Conservation (phyloP, 2,113 vertebrate genomes). For the Micromys minutus region DNA sequence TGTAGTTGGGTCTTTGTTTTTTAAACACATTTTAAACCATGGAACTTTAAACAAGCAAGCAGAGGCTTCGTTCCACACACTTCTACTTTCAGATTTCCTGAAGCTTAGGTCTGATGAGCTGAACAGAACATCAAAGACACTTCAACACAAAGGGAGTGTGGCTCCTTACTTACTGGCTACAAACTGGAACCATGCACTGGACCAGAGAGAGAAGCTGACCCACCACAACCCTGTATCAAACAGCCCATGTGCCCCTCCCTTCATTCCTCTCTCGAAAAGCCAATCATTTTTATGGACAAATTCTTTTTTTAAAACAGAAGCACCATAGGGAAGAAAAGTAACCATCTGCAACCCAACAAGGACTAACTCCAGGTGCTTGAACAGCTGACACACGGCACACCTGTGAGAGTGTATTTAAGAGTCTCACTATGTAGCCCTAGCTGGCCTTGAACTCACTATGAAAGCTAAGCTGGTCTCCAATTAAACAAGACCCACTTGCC, state of each 20-base stretch:
- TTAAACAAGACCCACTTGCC: too few relatives aligned
- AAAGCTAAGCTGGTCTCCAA: neutral
- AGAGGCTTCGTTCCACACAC: neutral
- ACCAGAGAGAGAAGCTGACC: neutral
- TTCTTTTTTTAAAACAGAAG: slow-evolving; percentile 24
- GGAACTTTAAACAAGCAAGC: slow-evolving; percentile 46
- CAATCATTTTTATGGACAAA: slow-evolving; percentile 32
- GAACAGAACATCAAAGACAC: slow-evolving; percentile 57
- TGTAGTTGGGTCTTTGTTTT: slow-evolving; percentile 29
- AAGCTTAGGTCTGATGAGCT: slow-evolving; percentile 21
- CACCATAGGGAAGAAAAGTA: neutral
- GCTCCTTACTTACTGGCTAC: slow-evolving; percentile 5
- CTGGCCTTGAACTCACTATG: neutral
- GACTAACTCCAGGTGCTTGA: slow-evolving; percentile 22
- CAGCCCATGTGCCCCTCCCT: neutral
- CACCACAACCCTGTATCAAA: neutral
- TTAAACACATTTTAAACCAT: slow-evolving; percentile 58
- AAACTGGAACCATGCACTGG: slow-evolving; percentile 4
- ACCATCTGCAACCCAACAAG: neutral
- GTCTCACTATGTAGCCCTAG: neutral
- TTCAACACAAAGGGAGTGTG: slow-evolving; percentile 26
- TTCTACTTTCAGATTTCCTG: slow-evolving; percentile 40
- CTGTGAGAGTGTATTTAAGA: neutral
- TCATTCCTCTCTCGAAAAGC: neutral
- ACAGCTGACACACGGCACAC: neutral